Evolutionary conservation across 2,797 vertebrate genomes (phyloP), one percentile per base, ranked within the genome.

Genomic region (Phataginus tricuspis): DNA sequence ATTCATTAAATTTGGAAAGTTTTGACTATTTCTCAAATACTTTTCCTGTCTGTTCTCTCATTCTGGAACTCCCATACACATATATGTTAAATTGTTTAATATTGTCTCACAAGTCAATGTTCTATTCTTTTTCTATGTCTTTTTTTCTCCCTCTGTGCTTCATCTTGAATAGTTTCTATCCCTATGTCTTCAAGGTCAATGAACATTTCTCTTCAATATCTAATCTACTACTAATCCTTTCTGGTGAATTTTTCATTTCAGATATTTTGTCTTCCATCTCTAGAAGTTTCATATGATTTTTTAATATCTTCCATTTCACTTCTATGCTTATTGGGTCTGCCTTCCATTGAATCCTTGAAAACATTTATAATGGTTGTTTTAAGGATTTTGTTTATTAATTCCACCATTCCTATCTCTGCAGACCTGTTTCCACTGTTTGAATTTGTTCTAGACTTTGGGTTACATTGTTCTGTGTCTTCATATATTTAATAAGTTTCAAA

Each of bases 1-100:
- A 59, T 34, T 88, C n/a, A 72, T 59, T 42, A 83, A 39, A 94
- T 92, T 84, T 88, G 78, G 39, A 74, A 91, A 64, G 7, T 34
- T 51, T 61, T 21, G 34, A 18, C 39, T 93, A 12, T 53, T 86
- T 57, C 37, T 51, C 37, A 86, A 95, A 64, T 74, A 13, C 19
- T 15, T 94, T 84, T 89, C 80, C 37, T 71, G 4, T 86, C 37
- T 21, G 7, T 39, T 27, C 31, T 78, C 18, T 72, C 27, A 59
- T 88, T 59, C 72, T 42, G 51, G 31, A 59, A 80, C 34, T 75
- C 37, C 53, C 21, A 19, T 23, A 68, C 27, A 78, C 27, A 39
- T 39, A 59, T 11, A 27, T 8, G 5, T 88, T 84, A 84, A 71
- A 78, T 84, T 80, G 49, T 19, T 77, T 80, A 51, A 72, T 78